A percentile compares a stretch with the other conserved stretches of the same genome.
Evolutionary conservation across 2,113 vertebrate species (phyloP).

Genomic region (Tenebrosternarchus preto): DNA sequence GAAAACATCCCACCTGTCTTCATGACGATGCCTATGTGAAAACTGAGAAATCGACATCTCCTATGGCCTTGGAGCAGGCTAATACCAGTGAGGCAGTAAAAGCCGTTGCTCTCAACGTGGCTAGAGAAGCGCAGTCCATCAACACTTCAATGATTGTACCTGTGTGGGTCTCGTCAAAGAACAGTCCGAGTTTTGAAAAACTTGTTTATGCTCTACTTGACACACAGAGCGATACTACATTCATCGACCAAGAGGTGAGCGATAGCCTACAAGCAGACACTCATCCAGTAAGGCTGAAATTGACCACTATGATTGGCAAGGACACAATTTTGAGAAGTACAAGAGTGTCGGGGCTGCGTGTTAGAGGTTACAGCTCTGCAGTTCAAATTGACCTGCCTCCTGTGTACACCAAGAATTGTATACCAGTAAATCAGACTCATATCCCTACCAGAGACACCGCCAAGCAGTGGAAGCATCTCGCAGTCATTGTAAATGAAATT

Average conservation of each 20-base stretch:
- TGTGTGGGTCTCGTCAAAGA: conserved; percentile 35
- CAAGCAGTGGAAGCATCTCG: not conserved
- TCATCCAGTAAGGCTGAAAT: conserved; percentile 27
- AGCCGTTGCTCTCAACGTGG: no score
- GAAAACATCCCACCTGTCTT: conserved; percentile 29
- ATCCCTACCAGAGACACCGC: conserved; percentile 17
- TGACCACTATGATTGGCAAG: conserved; percentile 30
- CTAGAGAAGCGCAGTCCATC: no score
- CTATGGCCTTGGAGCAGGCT: no score
- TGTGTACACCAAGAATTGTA: not conserved
- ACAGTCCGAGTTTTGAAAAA: no score
- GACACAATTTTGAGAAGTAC: conserved; percentile 8
- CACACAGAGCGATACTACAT: conserved; percentile 41
- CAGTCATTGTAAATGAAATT: not conserved
- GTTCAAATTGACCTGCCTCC: not conserved
- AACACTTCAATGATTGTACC: conserved; percentile 31
- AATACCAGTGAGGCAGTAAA: no score
- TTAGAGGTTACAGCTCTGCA: not conserved
- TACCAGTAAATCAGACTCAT: not conserved
- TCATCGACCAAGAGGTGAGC: conserved; percentile 14
- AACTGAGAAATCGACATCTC: no score
- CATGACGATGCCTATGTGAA: not conserved
- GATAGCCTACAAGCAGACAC: conserved; percentile 2
- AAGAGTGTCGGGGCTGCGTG: conserved; percentile 7
- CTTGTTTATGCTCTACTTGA: conserved; percentile 24